A percentile compares a stretch with the other conserved stretches of the same genome.
These are phyloP conservation scores for Auanema sp. DNA, from an alignment of 2,888 invertebrate genomes.

Conservation along the genomic window DNA sequence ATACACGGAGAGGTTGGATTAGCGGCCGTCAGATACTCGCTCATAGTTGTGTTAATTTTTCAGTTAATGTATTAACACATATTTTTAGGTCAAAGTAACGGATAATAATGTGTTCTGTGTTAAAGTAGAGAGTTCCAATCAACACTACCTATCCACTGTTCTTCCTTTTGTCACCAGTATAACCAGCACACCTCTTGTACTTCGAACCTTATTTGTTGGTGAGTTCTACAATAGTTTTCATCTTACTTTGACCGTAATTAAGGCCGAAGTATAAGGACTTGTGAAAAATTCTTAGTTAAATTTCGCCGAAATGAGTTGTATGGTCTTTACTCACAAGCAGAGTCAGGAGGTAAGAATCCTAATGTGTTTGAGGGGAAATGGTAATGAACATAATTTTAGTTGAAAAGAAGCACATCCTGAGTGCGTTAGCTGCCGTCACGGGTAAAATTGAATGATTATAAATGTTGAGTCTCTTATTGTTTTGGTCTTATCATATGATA, in stretches of 20 bases:
- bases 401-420: slow-evolving; percentile 8
- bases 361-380: neutral
- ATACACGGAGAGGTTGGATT: slow-evolving; percentile 44
- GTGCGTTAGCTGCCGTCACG: slow-evolving; percentile 10
- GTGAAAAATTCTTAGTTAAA: slow-evolving; percentile 35
- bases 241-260: neutral
- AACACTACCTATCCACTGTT: slow-evolving; percentile 24
- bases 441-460: slow-evolving; percentile 7
- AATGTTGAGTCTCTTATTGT: neutral
- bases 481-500: slow-evolving; percentile 1
- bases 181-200: slow-evolving; percentile 25
- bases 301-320: slow-evolving; percentile 34
- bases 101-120: slow-evolving; percentile 33
- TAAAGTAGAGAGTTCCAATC: slow-evolving; percentile 26
- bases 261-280: slow-evolving; percentile 43
- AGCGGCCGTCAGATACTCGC: slow-evolving; percentile 29
- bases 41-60: slow-evolving; percentile 21
- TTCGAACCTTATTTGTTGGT: slow-evolving; percentile 40
- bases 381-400: slow-evolving; percentile 10
- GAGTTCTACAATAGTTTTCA: neutral
- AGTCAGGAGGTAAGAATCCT: slow-evolving; percentile 8
- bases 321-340: slow-evolving; percentile 4
- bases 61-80: neutral
- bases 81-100: slow-evolving; percentile 27
- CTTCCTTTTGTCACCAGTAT: slow-evolving; percentile 31